phyloP scores from a whole-genome alignment of 1,140 invertebrate species.

The Diachasmimorpha longicaudata region DNA sequence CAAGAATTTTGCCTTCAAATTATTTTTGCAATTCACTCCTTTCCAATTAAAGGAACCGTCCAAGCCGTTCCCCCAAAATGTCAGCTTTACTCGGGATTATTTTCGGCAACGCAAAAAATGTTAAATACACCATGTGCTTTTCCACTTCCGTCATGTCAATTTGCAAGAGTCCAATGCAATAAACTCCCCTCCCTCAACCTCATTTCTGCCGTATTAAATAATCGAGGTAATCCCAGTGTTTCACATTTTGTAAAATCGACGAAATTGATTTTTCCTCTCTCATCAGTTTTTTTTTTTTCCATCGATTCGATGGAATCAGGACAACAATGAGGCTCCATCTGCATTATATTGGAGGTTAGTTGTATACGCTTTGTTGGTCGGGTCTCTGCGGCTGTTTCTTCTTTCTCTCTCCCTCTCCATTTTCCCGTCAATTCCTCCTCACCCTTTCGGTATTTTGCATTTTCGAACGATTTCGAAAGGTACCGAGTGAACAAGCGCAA shows the following conservation, averaged over 20 bases:
- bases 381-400: not conserved
- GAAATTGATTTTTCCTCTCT: not conserved
- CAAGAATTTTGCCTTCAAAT: too few species aligned
- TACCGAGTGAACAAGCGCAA: conserved; percentile 30
- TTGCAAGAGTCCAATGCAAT: too few species aligned
- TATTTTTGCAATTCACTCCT: too few species aligned
- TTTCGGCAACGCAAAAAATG: too few species aligned
- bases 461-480: conserved; percentile 32
- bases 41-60: too few species aligned
- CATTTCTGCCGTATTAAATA: not conserved
- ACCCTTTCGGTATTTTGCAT: conserved; percentile 27
- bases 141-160: not conserved
- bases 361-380: not conserved
- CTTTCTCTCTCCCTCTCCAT: not conserved
- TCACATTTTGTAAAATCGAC: not conserved
- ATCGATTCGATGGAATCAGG: conserved; percentile 13
- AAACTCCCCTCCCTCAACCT: not conserved
- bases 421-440: not conserved
- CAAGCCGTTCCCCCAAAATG: too few species aligned
- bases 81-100: too few species aligned
- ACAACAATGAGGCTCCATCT: conserved; percentile 13
- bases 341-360: not conserved
- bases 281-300: not conserved
- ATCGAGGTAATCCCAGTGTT: not conserved
- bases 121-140: not conserved